Percentiles rank a stretch among this genome's conserved stretches.
phyloP scores from a whole-genome alignment of 2,888 invertebrate genomes.

The Epinotia bilunana region DNA sequence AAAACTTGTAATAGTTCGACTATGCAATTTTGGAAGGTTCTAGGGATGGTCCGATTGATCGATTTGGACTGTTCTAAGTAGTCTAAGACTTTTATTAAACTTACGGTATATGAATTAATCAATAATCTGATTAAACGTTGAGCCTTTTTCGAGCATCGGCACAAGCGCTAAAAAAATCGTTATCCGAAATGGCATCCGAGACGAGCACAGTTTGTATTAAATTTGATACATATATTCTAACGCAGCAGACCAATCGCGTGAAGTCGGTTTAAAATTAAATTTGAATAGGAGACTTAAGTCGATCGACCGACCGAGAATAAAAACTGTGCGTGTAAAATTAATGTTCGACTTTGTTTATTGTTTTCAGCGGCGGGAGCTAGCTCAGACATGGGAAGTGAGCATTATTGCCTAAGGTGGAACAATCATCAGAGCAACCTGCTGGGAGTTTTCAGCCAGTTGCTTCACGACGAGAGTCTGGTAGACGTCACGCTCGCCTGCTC shows the following conservation, averaged over 20 bases:
- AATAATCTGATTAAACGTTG: neutral
- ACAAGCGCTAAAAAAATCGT: neutral
- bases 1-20: neutral
- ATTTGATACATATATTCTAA: neutral
- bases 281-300: neutral
- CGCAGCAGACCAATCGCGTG: neutral
- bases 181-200: too few relatives aligned
- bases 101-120: neutral
- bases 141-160: neutral
- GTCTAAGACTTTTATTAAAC: too few relatives aligned
- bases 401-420: constrained; percentile 99
- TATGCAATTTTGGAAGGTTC: neutral
- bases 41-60: neutral
- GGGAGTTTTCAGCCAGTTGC: constrained; percentile 98
- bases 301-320: neutral
- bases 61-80: neutral
- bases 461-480: constrained; percentile 97
- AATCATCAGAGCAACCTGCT: constrained; percentile 99
- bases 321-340: neutral
- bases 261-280: neutral
- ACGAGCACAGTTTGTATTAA: neutral
- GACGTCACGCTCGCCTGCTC: constrained; percentile 98
- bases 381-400: constrained; percentile 99
- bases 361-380: constrained; percentile 90
- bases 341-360: constrained; percentile 38